Evolutionary conservation across 2,113 vertebrate genomes (phyloP), one percentile per base, ranked within the genome.

Genomic region (Stegastes partitus): DNA sequence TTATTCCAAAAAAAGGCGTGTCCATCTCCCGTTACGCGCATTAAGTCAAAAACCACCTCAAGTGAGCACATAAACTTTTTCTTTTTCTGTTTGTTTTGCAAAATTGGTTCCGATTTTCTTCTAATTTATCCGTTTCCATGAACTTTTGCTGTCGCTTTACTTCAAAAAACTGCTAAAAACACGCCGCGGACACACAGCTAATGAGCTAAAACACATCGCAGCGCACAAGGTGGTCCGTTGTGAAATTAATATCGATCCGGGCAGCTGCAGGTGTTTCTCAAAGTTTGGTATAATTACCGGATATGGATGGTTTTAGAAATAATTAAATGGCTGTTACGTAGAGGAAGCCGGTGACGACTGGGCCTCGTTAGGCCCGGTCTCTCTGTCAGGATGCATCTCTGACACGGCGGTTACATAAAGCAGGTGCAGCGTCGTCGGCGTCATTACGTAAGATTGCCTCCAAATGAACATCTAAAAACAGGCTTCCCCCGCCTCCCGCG

Each of bases 401-500:
- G 21, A 42, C 72, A 45, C 26, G 5, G 23, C 5, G 0, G 3
- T 53, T 72, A 47, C 14, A 68, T 64, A 74, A 86, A 80, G 19
- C 59, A 65, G 26, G 49, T 68, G 74, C 62, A 63, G 75, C 66
- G 57, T 58, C 12, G 1, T 34, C 8, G 10, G 8, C 31, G 2
- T 34, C 31, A 10, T 75, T 75, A 62, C 56, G 81, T 78, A 15
- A 22, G 16, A 73, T 77, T 64, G 75, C 39, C 54, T 3, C 51
- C 68, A 74, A 74, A 88, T 83, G 68, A 77, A 68, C 69, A 74
- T 61, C 54, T 23, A 54, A 75, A 64, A 65, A 65, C 61, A 42
- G 68, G 39, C 63, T 44, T 22, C 12, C 11, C 44, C 42, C 51
- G 56, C 25, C 16, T 39, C n/a, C n/a, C n/a, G n/a, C n/a, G n/a